Percentiles rank a stretch among this genome's conserved stretches.
Conservation (phyloP, 2,797 vertebrate species). For the Pseudochirops corinnae region DNA sequence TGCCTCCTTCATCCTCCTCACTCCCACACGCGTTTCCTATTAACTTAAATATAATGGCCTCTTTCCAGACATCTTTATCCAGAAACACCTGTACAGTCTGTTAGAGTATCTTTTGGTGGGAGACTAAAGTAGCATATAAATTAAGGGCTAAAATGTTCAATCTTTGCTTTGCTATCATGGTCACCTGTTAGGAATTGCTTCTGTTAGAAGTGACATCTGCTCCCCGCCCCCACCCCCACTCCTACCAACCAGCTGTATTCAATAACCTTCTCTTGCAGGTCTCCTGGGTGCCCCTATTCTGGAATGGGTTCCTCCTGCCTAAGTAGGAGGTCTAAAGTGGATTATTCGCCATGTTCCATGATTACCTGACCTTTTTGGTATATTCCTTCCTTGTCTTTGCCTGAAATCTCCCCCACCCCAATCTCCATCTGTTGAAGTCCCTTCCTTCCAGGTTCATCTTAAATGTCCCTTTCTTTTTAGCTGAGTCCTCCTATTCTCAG, state of each 20-base stretch:
- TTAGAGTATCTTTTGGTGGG: neutral
- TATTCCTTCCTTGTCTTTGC: no score
- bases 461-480: neutral
- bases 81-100: neutral
- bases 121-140: conserved; percentile 8
- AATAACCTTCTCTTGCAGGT: neutral
- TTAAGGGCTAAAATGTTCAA: conserved; percentile 30
- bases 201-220: conserved; percentile 21
- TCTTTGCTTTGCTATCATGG: neutral
- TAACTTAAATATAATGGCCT: neutral
- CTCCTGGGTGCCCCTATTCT: neutral
- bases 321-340: neutral
- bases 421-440: neutral
- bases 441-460: neutral
- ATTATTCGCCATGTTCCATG: neutral
- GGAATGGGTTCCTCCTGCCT: neutral
- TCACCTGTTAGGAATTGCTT: neutral
- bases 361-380: neutral
- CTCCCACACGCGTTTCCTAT: neutral
- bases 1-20: neutral
- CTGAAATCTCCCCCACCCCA: neutral
- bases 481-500: neutral
- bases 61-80: neutral
- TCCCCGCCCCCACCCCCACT: neutral
- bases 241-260: neutral